phyloP scores from a whole-genome alignment of 2,113 vertebrate genomes.

The Spheniscus mendiculus region DNA sequence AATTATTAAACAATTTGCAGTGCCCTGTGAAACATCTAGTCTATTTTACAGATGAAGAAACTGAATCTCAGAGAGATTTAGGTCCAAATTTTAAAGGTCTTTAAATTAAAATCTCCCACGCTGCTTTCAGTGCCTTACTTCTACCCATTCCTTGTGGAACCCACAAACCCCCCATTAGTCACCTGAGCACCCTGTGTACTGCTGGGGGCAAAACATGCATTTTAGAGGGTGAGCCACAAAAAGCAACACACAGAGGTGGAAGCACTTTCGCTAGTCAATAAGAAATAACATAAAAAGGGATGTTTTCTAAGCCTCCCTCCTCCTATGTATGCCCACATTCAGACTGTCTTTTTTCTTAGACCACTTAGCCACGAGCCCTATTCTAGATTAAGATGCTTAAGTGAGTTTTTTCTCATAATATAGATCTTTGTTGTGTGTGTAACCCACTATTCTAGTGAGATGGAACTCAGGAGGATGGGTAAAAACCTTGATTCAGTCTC shows the following conservation, averaged over 20 bases:
- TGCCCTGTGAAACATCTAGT: neutral
- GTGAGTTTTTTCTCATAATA: neutral
- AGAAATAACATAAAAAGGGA: neutral
- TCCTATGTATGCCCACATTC: neutral
- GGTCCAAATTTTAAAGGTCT: neutral
- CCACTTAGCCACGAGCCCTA: neutral
- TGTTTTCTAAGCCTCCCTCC: neutral
- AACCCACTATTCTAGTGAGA: neutral
- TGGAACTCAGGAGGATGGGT: neutral
- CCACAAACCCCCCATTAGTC: neutral
- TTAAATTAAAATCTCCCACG: neutral
- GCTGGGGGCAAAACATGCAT: neutral
- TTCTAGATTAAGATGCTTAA: neutral
- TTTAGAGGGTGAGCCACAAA: neutral
- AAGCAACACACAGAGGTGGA: neutral
- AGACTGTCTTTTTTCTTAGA: neutral
- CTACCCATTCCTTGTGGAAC: neutral
- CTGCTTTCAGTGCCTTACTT: neutral
- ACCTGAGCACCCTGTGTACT: neutral
- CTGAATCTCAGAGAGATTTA: neutral
- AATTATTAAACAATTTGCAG: slow-evolving; percentile 8
- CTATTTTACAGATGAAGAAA: neutral
- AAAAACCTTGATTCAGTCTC: neutral
- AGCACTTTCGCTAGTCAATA: neutral
- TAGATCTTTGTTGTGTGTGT: neutral